phyloP scores from a whole-genome alignment of 2,113 vertebrate genomes.

The Ptilorrhoa leucosticta region DNA sequence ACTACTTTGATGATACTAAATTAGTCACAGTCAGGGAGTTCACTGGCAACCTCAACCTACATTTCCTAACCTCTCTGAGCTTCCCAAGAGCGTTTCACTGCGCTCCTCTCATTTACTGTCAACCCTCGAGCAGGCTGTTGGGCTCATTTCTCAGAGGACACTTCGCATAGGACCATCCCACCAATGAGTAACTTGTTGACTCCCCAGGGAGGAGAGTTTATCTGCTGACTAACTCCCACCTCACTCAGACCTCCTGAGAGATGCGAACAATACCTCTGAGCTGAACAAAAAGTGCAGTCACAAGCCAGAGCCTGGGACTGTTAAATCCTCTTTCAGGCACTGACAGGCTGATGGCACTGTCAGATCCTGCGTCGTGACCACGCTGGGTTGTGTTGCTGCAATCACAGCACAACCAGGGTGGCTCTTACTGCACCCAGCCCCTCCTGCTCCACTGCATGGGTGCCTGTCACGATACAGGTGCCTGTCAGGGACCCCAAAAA shows the following conservation, averaged over 20 bases:
- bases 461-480: neutral
- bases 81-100: neutral
- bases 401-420: neutral
- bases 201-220: neutral
- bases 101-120: neutral
- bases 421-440: neutral
- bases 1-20: neutral
- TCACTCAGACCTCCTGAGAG: neutral
- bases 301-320: neutral
- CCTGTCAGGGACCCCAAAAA: neutral
- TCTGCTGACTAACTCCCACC: neutral
- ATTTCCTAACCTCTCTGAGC: neutral
- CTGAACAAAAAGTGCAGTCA: neutral
- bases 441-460: neutral
- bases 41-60: neutral
- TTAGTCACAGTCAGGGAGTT: conserved; percentile 16
- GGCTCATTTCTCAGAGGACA: neutral
- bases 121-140: neutral
- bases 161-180: neutral
- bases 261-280: accelerated
- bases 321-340: neutral
- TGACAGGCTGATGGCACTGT: neutral
- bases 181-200: neutral
- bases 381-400: neutral
- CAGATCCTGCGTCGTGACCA: neutral